Evolutionary conservation across 2,888 invertebrate species (phyloP), one percentile per base, ranked within the genome.

Genomic region (Gonocerus acuteangulatus): DNA sequence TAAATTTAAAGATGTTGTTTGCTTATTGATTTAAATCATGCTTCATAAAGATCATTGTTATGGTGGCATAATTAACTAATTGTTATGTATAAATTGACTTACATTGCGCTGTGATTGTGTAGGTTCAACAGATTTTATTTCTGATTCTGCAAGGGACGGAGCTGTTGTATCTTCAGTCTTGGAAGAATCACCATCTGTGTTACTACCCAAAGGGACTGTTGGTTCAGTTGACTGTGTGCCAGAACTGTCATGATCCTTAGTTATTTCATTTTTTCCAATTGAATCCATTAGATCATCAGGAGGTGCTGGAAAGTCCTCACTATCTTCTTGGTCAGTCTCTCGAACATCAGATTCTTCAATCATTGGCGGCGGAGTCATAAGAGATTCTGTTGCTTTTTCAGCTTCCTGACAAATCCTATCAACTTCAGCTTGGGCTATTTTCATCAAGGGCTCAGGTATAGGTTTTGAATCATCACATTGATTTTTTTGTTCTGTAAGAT

Each of bases 371-470:
- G 58, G 57, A 36, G 52, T 63, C 32, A 68, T 64, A 27, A 67
- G 54, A 16, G 66, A 67, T 47, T 66, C 65, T 0, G 67, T 69
- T 7, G 65, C 66, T 36, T 68, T 67, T 27, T 67, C 68, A 1
- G 70, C 69, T 48, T 68, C 65, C 52, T 68, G 67, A 36, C 68
- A 68, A 27, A 69, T 69, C 16, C 61, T 64, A 23, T 70, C 66
- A 1, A 69, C 69, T 32, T 68, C 68, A 6, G 66, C 65, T 19
- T 63, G 64, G 2, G 67, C 69, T 13, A 64, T 66, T 39, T 69
- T 68, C 2, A 69, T 67, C 36, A 48, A n/a, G 16, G 21, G 21
- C 22, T 52, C 52, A 16, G 52, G 52, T 13, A 51, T 13, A 51
- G n/a, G 18, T 11, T 51, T 27, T 4, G 27, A 27, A 27, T 27